Evolutionary conservation across 2,797 vertebrate species (phyloP).

Genomic region (Alcedo atthis): DNA sequence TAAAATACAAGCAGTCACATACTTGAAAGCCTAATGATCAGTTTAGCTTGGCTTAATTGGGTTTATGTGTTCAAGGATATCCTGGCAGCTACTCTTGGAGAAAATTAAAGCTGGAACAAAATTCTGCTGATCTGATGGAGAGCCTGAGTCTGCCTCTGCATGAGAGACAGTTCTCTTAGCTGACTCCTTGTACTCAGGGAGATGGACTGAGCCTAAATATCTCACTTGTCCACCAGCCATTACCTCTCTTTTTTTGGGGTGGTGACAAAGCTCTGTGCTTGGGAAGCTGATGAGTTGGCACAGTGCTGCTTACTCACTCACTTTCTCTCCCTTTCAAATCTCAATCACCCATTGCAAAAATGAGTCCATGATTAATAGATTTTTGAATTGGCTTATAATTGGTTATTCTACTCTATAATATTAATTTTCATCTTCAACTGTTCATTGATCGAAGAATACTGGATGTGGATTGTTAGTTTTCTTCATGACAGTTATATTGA

Average conservation of each 20-base stretch:
- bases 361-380: slow-evolving; percentile 55
- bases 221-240: not conserved
- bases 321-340: slow-evolving; percentile 16
- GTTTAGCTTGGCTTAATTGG: slow-evolving; percentile 61
- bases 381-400: slow-evolving; percentile 63
- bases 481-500: slow-evolving; percentile 48
- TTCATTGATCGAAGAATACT: slow-evolving; percentile 68
- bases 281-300: not conserved
- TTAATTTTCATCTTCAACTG: slow-evolving; percentile 73
- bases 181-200: not conserved
- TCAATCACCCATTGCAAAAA: slow-evolving; percentile 37
- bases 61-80: slow-evolving; percentile 65
- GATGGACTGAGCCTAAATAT: not conserved
- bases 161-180: not conserved
- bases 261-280: not conserved
- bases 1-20: slow-evolving; percentile 65
- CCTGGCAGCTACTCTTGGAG: slow-evolving; percentile 48
- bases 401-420: slow-evolving; percentile 66
- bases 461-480: slow-evolving; percentile 71
- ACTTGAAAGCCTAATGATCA: slow-evolving; percentile 69
- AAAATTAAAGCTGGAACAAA: slow-evolving; percentile 61
- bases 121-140: slow-evolving; percentile 15
- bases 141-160: not conserved
- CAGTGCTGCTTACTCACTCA: not conserved
- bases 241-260: not conserved